Conservation (phyloP, 1,140 invertebrate species). For the fruit fly (Drosophila melanogaster) region DNA sequence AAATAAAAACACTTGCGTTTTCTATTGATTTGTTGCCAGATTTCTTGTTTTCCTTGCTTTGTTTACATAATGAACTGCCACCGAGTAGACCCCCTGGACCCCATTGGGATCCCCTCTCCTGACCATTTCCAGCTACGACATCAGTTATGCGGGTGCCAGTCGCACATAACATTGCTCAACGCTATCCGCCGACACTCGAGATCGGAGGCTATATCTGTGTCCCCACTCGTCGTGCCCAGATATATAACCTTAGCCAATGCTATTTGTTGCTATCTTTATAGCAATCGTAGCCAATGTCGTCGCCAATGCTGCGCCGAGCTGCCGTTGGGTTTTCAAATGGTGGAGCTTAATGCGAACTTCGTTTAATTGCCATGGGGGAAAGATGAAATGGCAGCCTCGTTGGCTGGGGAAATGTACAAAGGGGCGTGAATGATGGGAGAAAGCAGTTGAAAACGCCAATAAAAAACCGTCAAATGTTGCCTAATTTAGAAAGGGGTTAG, state of each 20-base stretch:
- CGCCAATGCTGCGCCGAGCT: conserved; percentile 37
- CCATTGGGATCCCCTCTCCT: conserved; percentile 8
- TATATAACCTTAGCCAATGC: conserved; percentile 75
- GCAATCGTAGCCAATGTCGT: conserved; percentile 62
- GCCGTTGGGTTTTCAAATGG: conserved; percentile 55
- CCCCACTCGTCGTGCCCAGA: conserved; percentile 49
- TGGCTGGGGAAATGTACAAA: not conserved
- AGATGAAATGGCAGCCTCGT: conserved; percentile 15
- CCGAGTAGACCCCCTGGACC: conserved; percentile 29
- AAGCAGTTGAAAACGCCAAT: conserved; percentile 21
- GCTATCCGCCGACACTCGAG: conserved; percentile 26
- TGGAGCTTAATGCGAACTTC: conserved; percentile 51
- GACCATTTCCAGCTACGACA: conserved; percentile 29
- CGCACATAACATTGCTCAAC: conserved; percentile 54
- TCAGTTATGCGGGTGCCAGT: conserved; percentile 67
- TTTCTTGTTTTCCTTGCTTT: conserved; percentile 78
- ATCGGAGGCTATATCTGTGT: conserved; percentile 25
- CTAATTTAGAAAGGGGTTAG: conserved; percentile 4
- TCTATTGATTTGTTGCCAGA: conserved; percentile 79
- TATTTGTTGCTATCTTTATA: conserved; percentile 62
- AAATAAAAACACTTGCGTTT: conserved; percentile 58
- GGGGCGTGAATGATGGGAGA: conserved; percentile 15
- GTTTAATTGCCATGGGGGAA: conserved; percentile 52
- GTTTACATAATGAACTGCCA: conserved; percentile 79
- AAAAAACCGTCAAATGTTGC: conserved; percentile 16